phyloP scores from a whole-genome alignment of 2,113 vertebrate genomes.

The Hemichromis elongatus region DNA sequence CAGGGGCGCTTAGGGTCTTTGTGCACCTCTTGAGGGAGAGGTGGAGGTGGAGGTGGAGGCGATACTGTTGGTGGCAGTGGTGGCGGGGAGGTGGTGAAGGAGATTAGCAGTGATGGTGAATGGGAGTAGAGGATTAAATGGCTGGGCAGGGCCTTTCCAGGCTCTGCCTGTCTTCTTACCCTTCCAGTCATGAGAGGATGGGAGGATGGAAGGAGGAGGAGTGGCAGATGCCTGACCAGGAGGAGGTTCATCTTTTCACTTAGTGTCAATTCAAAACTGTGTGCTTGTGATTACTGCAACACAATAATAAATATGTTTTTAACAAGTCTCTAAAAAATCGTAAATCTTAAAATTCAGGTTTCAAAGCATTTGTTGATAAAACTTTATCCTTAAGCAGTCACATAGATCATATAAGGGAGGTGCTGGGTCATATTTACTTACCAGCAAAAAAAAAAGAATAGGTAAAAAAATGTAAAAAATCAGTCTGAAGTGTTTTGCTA shows the following conservation, averaged over 20 bases:
- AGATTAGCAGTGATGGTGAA: slow-evolving; percentile 76
- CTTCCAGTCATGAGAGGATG: slow-evolving; percentile 48
- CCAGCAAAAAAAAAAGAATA: neutral
- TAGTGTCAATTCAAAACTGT: slow-evolving; percentile 14
- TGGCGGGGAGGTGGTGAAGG: slow-evolving; percentile 51
- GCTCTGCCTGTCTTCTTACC: slow-evolving; percentile 55
- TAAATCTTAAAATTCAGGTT: neutral
- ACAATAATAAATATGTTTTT: neutral
- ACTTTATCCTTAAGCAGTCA: neutral
- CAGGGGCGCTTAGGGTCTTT: slow-evolving; percentile 61
- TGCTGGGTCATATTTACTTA: neutral
- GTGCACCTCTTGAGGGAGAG: slow-evolving; percentile 70
- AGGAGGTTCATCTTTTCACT: slow-evolving; percentile 32
- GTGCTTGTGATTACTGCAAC: neutral
- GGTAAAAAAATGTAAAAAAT: rapidly evolving
- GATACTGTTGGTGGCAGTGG: slow-evolving; percentile 46
- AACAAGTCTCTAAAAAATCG: neutral
- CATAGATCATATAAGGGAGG: neutral
- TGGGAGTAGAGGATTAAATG: slow-evolving; percentile 72
- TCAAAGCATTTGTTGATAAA: neutral
- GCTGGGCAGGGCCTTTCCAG: slow-evolving; percentile 60
- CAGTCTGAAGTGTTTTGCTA: neutral
- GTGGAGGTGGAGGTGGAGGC: slow-evolving; percentile 59
- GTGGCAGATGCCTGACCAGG: slow-evolving; percentile 40
- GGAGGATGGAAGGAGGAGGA: slow-evolving; percentile 59